Evolutionary conservation across 2,797 vertebrate genomes (phyloP).

Genomic region (Anniella stebbinsi): DNA sequence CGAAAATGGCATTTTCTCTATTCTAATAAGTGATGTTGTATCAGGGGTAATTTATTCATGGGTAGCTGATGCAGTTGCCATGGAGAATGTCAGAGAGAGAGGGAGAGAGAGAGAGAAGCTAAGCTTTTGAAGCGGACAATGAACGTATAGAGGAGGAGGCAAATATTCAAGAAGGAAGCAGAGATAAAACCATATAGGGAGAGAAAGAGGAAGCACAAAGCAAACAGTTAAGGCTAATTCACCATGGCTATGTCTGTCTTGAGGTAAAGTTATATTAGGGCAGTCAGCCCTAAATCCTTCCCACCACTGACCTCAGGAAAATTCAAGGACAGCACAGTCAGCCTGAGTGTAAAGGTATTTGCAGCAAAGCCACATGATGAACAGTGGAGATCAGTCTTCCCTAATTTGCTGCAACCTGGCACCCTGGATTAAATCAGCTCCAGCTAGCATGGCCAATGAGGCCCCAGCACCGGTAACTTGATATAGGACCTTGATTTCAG

Average conservation of each 20-base stretch:
- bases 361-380: neutral
- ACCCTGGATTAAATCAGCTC: too few relatives aligned
- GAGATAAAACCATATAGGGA: neutral
- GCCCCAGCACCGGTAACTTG: too few relatives aligned
- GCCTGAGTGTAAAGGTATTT: neutral
- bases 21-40: slow-evolving; percentile 53
- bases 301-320: neutral
- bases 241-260: neutral
- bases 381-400: neutral
- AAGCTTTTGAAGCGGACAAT: slow-evolving; percentile 35
- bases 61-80: slow-evolving; percentile 63
- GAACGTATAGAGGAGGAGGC: slow-evolving; percentile 9
- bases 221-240: neutral
- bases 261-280: neutral
- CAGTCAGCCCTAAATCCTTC: neutral
- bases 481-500: too few relatives aligned
- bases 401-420: too few relatives aligned
- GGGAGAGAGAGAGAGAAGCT: slow-evolving; percentile 28
- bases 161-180: neutral
- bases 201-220: neutral
- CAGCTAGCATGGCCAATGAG: too few relatives aligned
- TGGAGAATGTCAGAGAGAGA: slow-evolving; percentile 53
- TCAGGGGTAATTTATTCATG: slow-evolving; percentile 68
- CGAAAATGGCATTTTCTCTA: slow-evolving; percentile 60
- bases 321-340: neutral